Evolutionary conservation across 2,888 invertebrate species (phyloP).

Genomic region (Thecocarcelia acutangulata): DNA sequence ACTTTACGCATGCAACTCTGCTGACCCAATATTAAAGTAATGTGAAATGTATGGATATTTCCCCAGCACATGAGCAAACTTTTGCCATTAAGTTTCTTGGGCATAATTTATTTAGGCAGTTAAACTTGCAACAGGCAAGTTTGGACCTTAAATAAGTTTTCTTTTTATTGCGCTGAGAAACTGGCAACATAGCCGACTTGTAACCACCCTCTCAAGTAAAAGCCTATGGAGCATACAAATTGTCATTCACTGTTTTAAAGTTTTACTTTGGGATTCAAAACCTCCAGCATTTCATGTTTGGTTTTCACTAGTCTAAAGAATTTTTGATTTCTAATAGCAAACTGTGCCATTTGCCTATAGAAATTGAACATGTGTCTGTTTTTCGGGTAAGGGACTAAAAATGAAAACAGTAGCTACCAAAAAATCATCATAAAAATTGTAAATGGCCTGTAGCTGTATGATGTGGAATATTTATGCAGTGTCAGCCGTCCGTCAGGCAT

Average conservation of each 20-base stretch:
- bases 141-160: not conserved
- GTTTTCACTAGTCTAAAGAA: too few species aligned
- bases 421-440: constrained; percentile 57
- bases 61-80: not conserved
- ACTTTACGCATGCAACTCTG: too few species aligned
- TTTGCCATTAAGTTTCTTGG: constrained; percentile 7
- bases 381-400: not conserved
- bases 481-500: constrained; percentile 51
- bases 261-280: too few species aligned
- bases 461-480: constrained; percentile 55
- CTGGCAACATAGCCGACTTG: not conserved
- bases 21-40: not conserved
- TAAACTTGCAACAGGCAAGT: constrained; percentile 28
- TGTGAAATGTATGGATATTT: constrained; percentile 8
- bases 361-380: not conserved
- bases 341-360: not conserved
- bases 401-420: constrained; percentile 59
- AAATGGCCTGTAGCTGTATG: constrained; percentile 58
- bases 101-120: constrained; percentile 45
- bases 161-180: not conserved
- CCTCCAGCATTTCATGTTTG: too few species aligned
- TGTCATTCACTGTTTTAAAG: too few species aligned
- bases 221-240: too few species aligned
- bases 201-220: not conserved
- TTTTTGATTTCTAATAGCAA: not conserved